Percentiles rank a stretch among this genome's conserved stretches.
Conservation (phyloP, 2,113 vertebrate genomes). For the Caloenas nicobarica region DNA sequence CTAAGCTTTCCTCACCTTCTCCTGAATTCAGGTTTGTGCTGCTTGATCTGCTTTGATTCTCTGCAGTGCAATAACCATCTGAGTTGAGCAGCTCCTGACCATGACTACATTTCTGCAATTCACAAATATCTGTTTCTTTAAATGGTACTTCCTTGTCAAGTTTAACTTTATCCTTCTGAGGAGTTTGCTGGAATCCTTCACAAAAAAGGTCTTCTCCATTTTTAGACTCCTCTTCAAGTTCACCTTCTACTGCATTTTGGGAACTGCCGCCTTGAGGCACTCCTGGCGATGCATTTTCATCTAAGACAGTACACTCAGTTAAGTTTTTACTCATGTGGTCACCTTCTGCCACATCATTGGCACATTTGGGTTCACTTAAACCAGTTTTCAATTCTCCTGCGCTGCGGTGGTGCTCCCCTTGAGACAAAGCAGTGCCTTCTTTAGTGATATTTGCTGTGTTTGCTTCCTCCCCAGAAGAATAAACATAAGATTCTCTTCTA, state of each 20-base stretch:
- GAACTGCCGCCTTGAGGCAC: slow-evolving; percentile 1
- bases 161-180: not conserved
- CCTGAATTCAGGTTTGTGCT: not conserved
- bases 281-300: slow-evolving; percentile 7
- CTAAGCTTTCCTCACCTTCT: not conserved
- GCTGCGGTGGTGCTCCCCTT: not conserved
- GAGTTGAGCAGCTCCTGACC: slow-evolving; percentile 3
- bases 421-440: not conserved
- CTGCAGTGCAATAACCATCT: not conserved
- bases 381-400: slow-evolving; percentile 12
- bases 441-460: not conserved
- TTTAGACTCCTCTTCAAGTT: slow-evolving; percentile 17
- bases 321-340: not conserved
- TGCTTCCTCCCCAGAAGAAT: slow-evolving; percentile 15
- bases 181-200: slow-evolving; percentile 25
- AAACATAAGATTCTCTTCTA: slow-evolving; percentile 82
- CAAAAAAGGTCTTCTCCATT: not conserved
- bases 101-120: not conserved
- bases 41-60: not conserved
- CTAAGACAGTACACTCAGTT: not conserved
- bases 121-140: not conserved
- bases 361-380: not conserved
- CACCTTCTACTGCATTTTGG: slow-evolving; percentile 6
- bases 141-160: not conserved
- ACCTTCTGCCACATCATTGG: not conserved